phyloP scores from a whole-genome alignment of 2,797 vertebrate genomes.

The Acrossocheilus fasciatus region DNA sequence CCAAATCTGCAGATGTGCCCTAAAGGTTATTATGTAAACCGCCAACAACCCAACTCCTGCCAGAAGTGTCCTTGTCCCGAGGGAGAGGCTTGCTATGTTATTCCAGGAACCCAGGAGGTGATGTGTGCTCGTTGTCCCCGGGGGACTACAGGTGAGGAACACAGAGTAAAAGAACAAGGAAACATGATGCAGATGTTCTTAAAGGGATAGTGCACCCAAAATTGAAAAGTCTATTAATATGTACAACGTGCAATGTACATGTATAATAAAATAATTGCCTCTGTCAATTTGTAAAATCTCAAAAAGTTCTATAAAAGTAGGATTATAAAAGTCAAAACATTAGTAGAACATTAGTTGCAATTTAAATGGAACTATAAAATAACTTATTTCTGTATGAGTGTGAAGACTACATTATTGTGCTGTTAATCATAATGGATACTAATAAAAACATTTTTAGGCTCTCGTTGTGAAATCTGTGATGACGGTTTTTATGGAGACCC shows the following conservation, averaged over 20 bases:
- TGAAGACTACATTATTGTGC: background rate
- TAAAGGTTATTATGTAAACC: slow-evolving; percentile 83
- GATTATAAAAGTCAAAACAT: background rate
- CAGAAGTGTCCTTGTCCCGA: slow-evolving; percentile 82
- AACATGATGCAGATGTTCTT: background rate
- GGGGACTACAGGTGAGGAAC: slow-evolving; percentile 82
- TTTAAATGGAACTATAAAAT: background rate
- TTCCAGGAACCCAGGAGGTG: slow-evolving; percentile 69
- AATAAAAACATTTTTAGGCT: slow-evolving; percentile 65
- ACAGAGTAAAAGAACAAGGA: background rate
- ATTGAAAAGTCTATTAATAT: background rate
- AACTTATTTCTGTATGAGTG: background rate
- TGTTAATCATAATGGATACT: background rate
- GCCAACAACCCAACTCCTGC: slow-evolving; percentile 69
- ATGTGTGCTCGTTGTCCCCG: slow-evolving; percentile 83
- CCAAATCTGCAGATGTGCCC: slow-evolving; percentile 76
- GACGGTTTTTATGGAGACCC: slow-evolving; percentile 90
- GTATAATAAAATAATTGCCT: background rate
- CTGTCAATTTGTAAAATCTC: background rate
- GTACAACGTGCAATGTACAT: no score
- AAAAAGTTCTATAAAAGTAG: background rate
- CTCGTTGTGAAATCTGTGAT: slow-evolving; percentile 83
- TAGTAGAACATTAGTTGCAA: background rate
- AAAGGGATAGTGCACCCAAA: background rate
- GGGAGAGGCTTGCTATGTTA: slow-evolving; percentile 80